Base-by-base conservation (phyloP, 2,797 vertebrate species). In the Alca torda region DNA sequence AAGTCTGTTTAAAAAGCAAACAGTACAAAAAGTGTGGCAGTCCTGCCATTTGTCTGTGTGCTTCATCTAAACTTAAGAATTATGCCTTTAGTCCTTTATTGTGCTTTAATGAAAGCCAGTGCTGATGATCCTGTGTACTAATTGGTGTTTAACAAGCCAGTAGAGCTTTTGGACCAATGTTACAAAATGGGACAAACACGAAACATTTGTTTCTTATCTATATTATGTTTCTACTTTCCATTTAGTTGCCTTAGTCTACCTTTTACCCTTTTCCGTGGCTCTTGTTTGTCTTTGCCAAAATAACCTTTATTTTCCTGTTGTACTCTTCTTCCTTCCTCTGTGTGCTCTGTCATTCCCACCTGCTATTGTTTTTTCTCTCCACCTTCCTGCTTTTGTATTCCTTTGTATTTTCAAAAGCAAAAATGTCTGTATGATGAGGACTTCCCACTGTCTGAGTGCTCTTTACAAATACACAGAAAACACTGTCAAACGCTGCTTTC, bases 341-440 rank as follows among this genome's bases (percentile, higher is more conserved):
- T 13, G 46, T 67, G 30, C 67, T 64, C 59, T 80, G 6, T 59
- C 53, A 3, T 94, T 83, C 87, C 76, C 83, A 64, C 57, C 85
- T 74, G 76, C 68, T 43, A 0, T 86, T 85, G 28, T 70, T 81
- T 51, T 31, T 45, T 53, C 64, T 78, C 53, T 67, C 69, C 37
- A 45, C 76, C 65, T 95, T 92, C 87, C 90, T 94, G 88, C 77
- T 78, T 84, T 90, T 83, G n/a, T 48, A 10, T 60, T 43, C 46
- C 48, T 90, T 61, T 79, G 28, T 63, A 13, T 94, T 89, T 89
- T 68, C 31, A 23, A 4, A 6, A 75, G 30, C 54, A 43, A 19
- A 30, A 41, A 19, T 3, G 6, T 59, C 50, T 60, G 16, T 53
- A 23, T 5, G n/a, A 7, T 14, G 74, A 54, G 31, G 4, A 5